These are phyloP conservation scores for Speoplatyrhinus poulsoni DNA, from an alignment of 2,113 vertebrate genomes.

Conservation along the genomic window DNA sequence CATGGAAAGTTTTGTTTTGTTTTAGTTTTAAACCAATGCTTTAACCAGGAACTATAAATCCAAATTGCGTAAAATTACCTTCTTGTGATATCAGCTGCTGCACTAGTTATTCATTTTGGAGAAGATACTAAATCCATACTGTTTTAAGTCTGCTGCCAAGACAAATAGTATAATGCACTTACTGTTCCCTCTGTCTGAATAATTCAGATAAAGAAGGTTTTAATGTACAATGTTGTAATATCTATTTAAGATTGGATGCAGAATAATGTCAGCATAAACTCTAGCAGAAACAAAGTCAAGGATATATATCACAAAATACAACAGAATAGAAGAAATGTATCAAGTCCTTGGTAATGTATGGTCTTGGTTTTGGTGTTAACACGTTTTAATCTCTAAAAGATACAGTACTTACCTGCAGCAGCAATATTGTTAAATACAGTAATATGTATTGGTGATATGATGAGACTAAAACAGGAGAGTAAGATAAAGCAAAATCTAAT, in stretches of 20 bases:
- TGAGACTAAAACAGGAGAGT: background rate
- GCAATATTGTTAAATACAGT: conserved; percentile 10
- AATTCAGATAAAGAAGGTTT: conserved; percentile 23
- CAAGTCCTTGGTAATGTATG: conserved; percentile 17
- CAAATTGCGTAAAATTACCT: background rate
- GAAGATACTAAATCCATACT: background rate
- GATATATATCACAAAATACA: background rate
- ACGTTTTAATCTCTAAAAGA: conserved; percentile 32
- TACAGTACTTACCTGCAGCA: conserved; percentile 8
- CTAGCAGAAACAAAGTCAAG: background rate
- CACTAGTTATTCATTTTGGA: background rate
- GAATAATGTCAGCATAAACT: conserved; percentile 19
- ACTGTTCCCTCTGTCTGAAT: conserved; percentile 1
- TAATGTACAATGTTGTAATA: background rate
- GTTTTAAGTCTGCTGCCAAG: conserved; percentile 29
- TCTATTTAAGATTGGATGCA: background rate
- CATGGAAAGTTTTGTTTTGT: background rate
- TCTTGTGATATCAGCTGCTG: background rate
- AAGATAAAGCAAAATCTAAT: background rate
- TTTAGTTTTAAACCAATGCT: background rate
- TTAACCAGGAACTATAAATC: conserved; percentile 6
- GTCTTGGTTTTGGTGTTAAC: conserved; percentile 26
- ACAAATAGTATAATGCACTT: conserved; percentile 16
- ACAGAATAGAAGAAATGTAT: background rate
- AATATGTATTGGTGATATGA: conserved; percentile 19